Evolutionary conservation across 2,888 invertebrate species (phyloP), one percentile per base, ranked within the genome.

Genomic region (Caenorhabditis sp.): DNA sequence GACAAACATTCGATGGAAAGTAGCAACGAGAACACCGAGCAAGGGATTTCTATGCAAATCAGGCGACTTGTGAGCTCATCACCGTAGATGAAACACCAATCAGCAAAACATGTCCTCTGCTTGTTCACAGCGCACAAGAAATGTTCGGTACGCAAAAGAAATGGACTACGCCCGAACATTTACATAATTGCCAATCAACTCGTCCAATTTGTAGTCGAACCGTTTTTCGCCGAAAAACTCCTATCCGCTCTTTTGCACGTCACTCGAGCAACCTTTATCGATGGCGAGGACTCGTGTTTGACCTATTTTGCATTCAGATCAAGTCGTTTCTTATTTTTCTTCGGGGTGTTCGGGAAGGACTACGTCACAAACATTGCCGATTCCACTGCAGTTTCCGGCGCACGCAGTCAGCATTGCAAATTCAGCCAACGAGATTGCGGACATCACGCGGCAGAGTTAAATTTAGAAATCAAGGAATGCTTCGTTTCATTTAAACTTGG

Each of bases 251-350:
- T n/a, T n/a, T n/a, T 37, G 53, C 66, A 56, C 58, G 58, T 58
- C 68, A 68, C 32, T 22, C 2, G 35, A 35, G 26, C 26, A 48
- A 22, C 27, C 52, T 55, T 43, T 53, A 24, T 39, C 37, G 45
- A 45, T 13, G 11, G 2, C 22, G 32, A n/a, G 55, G 61, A 17
- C 27, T 48, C 24, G 4, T 39, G 24, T 61, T 32, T 71, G 71
- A 61, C 71, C 55, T 52, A 56, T 32, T 72, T 72, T 56, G 72
- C 72, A 72, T 72, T 48, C 72, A 72, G 72, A 63, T 72, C 72
- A 72, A 72, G 50, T n/a, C n/a, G n/a, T n/a, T n/a, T n/a, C n/a
- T n/a, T n/a, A n/a, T n/a, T n/a, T n/a, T n/a, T n/a, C n/a, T n/a
- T n/a, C 37, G 8, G 37, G 48, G 15, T 48, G 39, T 56, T 56